Base-by-base conservation (phyloP, 2,113 vertebrate species). In the Gallinago undulata region DNA sequence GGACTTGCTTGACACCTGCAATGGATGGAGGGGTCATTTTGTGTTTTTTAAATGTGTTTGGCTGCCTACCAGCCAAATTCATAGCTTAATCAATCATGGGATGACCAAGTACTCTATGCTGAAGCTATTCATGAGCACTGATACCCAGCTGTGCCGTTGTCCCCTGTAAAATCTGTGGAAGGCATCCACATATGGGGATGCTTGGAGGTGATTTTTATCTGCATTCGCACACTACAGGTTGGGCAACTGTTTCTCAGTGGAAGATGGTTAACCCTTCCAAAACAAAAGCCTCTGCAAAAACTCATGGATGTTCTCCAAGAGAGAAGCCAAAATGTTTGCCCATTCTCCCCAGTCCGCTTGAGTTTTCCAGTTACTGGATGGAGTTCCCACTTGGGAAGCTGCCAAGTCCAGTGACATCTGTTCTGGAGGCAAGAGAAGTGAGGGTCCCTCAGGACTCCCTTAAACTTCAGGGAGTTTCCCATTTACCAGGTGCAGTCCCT, bases 161-260 rank as follows among this genome's bases (percentile, higher is more conserved):
- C 13, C 21, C 16, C 48, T 24, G 27, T 18, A 60, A 75, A 78
- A 72, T 23, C 14, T n/a, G 27, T 43, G 33, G 33, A 67, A 82
- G 21, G 14, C 15, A 39, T 78, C 57, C 16, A 30, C 17, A 13
- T 33, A 35, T 22, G 28, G 87, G 47, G 12, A 31, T 7, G 4
- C 30, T 75, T 41, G 35, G 56, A 91, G 16, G 18, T 24, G 6
- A 27, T 60, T 50, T 69, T 19, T 16, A 19, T 31, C 30, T 3
- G 1, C 27, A 19, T 56, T 74, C 6, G 4, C 18, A 15, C 0
- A 2, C 13, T 62, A 27, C 15, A 45, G 7, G 10, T 6, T 48
- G 74, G 39, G 39, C 50, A 63, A 68, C 21, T 11, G 10, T 67
- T 81, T 78, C 77, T 60, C n/a, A 39, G 43, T 22, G 23, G 50